These are phyloP conservation scores for Coregonus sp. DNA, from an alignment of 2,797 vertebrate species.

Conservation along the genomic window DNA sequence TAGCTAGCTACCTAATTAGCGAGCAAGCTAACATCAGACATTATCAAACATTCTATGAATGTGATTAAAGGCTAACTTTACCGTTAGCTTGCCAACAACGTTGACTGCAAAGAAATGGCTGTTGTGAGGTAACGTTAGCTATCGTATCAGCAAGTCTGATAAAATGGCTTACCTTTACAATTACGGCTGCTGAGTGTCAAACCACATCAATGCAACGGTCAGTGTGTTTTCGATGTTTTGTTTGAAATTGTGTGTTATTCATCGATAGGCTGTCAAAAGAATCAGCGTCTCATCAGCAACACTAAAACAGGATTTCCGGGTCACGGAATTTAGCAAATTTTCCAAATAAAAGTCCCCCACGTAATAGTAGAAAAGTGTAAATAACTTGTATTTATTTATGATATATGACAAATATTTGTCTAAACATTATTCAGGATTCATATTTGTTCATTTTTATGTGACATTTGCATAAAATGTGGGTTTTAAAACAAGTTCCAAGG, in stretches of 20 bases:
- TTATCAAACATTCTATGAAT: not conserved
- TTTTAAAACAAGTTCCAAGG: too few relatives aligned
- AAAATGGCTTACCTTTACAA: not conserved
- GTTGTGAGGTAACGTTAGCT: not conserved
- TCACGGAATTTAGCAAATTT: too few relatives aligned
- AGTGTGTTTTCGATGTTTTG: not conserved
- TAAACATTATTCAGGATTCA: too few relatives aligned
- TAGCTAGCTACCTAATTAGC: not conserved
- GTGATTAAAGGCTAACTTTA: too few relatives aligned
- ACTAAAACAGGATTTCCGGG: too few relatives aligned
- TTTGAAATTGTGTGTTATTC: not conserved
- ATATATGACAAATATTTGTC: too few relatives aligned
- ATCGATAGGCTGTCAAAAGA: slow-evolving; percentile 12
- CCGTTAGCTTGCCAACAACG: not conserved
- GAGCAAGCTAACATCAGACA: not conserved
- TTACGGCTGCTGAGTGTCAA: not conserved
- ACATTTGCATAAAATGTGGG: too few relatives aligned
- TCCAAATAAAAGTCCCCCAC: too few relatives aligned
- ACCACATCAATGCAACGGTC: not conserved
- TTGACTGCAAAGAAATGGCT: not conserved
- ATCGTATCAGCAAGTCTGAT: not conserved
- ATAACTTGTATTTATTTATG: too few relatives aligned
- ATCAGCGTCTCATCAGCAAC: too few relatives aligned
- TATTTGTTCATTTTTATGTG: too few relatives aligned
- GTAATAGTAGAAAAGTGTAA: too few relatives aligned